phyloP scores from a whole-genome alignment of 2,797 vertebrate genomes.

The Peromyscus nudipes region DNA sequence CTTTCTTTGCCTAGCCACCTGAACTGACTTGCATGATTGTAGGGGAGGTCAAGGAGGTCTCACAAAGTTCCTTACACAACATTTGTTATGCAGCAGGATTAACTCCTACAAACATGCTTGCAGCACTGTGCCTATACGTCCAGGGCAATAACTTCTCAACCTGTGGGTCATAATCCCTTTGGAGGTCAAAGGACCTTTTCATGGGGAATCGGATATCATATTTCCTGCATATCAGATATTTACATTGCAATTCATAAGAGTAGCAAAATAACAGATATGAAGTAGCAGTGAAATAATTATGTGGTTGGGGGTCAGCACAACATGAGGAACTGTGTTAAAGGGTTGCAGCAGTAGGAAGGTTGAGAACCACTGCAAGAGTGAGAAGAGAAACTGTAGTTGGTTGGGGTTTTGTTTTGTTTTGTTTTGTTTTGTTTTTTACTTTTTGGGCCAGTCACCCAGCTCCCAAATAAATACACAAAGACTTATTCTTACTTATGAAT shows the following conservation, averaged over 20 bases:
- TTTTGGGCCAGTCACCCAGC: no score
- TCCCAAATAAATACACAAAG: neutral
- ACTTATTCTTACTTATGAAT: neutral
- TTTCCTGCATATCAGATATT: neutral
- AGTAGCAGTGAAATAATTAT: neutral
- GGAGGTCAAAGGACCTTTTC: neutral
- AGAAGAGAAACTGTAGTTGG: neutral
- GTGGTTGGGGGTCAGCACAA: neutral
- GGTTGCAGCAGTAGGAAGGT: neutral
- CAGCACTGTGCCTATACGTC: neutral
- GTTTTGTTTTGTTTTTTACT: no score
- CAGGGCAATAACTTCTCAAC: neutral
- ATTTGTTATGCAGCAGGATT: neutral
- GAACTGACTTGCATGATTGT: neutral
- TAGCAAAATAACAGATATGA: neutral
- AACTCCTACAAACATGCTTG: neutral
- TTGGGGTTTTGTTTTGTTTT: no score
- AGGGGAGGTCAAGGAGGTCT: no score
- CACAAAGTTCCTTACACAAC: neutral
- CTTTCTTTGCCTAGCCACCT: neutral
- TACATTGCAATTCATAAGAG: neutral
- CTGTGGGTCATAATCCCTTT: neutral
- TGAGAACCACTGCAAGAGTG: neutral
- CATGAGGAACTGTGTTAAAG: neutral
- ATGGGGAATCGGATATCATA: neutral